phyloP scores from a whole-genome alignment of 2,888 invertebrate species.

The Lacanobia wlatinum region DNA sequence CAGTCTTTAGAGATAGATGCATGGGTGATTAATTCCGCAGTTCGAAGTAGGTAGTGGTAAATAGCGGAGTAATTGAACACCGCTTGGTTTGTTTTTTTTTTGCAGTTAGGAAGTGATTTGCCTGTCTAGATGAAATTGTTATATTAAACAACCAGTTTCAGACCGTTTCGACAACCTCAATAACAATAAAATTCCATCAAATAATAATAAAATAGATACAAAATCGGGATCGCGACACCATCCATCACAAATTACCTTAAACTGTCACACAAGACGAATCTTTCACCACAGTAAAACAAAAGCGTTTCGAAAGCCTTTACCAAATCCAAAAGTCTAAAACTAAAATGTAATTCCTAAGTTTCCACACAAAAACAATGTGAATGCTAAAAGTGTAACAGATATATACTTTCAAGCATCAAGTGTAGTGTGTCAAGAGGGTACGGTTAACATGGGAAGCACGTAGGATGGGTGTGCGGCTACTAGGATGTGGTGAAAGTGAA shows the following conservation, averaged over 20 bases:
- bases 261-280: constrained; percentile 10
- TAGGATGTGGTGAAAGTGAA: constrained; percentile 78
- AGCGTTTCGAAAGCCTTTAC: constrained; percentile 44
- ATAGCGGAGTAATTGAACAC: constrained; percentile 42
- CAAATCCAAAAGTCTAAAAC: constrained; percentile 37
- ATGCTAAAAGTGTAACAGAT: constrained; percentile 63
- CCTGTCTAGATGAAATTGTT: neutral
- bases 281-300: constrained; percentile 46
- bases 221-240: constrained; percentile 9
- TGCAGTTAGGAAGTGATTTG: constrained; percentile 16
- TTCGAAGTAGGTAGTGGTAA: constrained; percentile 49
- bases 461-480: constrained; percentile 69
- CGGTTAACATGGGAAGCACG: constrained; percentile 80
- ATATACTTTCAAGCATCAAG: constrained; percentile 82
- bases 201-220: constrained; percentile 8
- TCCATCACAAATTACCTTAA: constrained; percentile 25
- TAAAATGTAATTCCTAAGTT: constrained; percentile 44
- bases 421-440: constrained; percentile 82
- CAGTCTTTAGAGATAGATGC: constrained; percentile 28
- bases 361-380: constrained; percentile 48
- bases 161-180: neutral
- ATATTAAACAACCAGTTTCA: neutral
- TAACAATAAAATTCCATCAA: neutral
- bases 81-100: constrained; percentile 29
- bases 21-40: constrained; percentile 44